These are phyloP conservation scores for Lepus timidus DNA, from an alignment of 2,113 vertebrate species.

Conservation along the genomic window DNA sequence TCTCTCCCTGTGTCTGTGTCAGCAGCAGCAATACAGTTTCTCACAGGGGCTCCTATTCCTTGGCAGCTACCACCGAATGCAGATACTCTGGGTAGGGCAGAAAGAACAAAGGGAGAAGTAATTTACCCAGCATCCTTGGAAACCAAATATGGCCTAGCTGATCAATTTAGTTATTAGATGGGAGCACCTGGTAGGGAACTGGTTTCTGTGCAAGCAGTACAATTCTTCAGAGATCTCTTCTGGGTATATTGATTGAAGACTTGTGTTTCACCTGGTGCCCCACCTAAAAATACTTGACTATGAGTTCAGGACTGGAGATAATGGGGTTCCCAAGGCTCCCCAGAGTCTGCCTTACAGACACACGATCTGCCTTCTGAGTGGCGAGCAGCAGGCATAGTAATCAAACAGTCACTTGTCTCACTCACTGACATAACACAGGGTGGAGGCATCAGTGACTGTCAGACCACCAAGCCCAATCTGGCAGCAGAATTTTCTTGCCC, in stretches of 20 bases:
- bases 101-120: background rate
- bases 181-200: background rate
- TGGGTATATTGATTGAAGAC: background rate
- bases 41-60: background rate
- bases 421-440: background rate
- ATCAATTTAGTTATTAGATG: background rate
- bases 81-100: background rate
- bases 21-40: background rate
- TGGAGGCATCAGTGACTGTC: conserved; percentile 28
- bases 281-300: background rate
- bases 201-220: background rate
- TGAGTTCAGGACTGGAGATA: background rate
- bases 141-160: background rate
- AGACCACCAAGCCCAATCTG: background rate
- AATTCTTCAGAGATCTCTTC: background rate
- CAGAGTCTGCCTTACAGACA: background rate
- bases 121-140: background rate
- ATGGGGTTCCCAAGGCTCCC: background rate
- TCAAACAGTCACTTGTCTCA: conserved; percentile 22
- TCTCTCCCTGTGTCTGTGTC: background rate
- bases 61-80: background rate
- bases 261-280: background rate
- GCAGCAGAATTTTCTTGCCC: background rate
- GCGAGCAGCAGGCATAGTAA: background rate
- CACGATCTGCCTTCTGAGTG: background rate